Evolutionary conservation across 1,140 invertebrate species (phyloP).

Genomic region (Cotesia chilonis): DNA sequence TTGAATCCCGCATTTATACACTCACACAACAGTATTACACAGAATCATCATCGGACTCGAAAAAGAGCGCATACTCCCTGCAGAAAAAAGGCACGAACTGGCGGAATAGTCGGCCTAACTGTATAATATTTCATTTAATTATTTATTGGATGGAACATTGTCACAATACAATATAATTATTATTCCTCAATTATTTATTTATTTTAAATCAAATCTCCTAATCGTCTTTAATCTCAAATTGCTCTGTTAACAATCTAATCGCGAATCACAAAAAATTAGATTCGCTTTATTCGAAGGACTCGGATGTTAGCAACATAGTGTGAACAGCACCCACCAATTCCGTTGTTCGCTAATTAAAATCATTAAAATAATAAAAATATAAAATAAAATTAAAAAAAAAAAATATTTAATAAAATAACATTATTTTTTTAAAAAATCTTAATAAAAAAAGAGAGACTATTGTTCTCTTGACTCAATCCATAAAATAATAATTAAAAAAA

Average conservation of each 20-base stretch:
- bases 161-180: slow-evolving; percentile 63
- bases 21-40: slow-evolving; percentile 48
- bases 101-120: slow-evolving; percentile 67
- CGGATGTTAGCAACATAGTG: slow-evolving; percentile 45
- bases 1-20: slow-evolving; percentile 30
- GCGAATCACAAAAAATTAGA: neutral
- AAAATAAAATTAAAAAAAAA: slow-evolving; percentile 12
- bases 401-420: neutral
- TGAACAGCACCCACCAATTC: slow-evolving; percentile 42
- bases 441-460: too few relatives aligned
- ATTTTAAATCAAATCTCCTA: slow-evolving; percentile 36
- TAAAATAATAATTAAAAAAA: too few relatives aligned
- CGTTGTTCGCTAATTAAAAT: slow-evolving; percentile 18
- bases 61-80: slow-evolving; percentile 58
- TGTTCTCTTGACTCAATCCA: too few relatives aligned
- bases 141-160: slow-evolving; percentile 66
- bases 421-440: too few relatives aligned
- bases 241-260: slow-evolving; percentile 40
- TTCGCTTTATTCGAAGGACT: neutral
- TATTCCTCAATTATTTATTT: slow-evolving; percentile 22
- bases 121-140: slow-evolving; percentile 67
- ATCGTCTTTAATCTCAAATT: slow-evolving; percentile 48
- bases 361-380: slow-evolving; percentile 6
- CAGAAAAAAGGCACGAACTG: slow-evolving; percentile 67
- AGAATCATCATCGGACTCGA: slow-evolving; percentile 55